These are phyloP conservation scores for Drosophila novamexicana DNA, from an alignment of 1,140 invertebrate genomes.

Conservation along the genomic window DNA sequence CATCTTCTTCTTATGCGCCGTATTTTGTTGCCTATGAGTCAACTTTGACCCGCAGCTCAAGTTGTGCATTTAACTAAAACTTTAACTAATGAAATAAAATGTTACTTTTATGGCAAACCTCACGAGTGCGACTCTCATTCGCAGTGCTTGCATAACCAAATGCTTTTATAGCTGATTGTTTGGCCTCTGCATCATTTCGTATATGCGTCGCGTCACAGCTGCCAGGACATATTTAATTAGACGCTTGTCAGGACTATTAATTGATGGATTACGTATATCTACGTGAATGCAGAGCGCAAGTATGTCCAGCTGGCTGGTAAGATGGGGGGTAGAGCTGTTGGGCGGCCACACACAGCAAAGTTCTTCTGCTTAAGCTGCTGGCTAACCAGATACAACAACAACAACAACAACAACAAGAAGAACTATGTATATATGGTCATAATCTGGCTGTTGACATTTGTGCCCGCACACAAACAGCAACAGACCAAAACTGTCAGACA, in stretches of 20 bases:
- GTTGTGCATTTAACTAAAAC: slow-evolving; percentile 1
- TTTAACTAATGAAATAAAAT: slow-evolving; percentile 6
- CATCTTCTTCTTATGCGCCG: background rate
- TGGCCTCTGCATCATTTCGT: slow-evolving; percentile 11
- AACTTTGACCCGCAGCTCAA: slow-evolving; percentile 13
- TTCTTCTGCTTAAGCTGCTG: slow-evolving; percentile 57
- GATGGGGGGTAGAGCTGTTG: background rate
- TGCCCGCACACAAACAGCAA: slow-evolving; percentile 57
- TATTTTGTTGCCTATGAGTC: background rate
- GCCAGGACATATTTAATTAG: slow-evolving; percentile 72
- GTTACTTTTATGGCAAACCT: background rate
- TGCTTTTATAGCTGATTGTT: slow-evolving; percentile 13
- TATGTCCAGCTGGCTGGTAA: slow-evolving; percentile 4
- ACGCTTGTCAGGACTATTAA: slow-evolving; percentile 70
- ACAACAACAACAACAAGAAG: slow-evolving; percentile 38
- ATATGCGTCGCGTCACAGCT: slow-evolving; percentile 13
- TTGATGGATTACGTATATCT: slow-evolving; percentile 60
- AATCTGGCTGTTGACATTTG: slow-evolving; percentile 73
- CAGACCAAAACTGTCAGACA: slow-evolving; percentile 53
- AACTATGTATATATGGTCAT: slow-evolving; percentile 45
- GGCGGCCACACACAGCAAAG: background rate
- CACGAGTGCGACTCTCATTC: background rate
- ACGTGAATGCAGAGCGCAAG: background rate
- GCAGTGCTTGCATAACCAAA: background rate
- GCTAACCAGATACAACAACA: slow-evolving; percentile 55